Percentiles rank a stretch among this genome's conserved stretches.
phyloP scores from a whole-genome alignment of 2,797 vertebrate genomes.

The Amazona ochrocephala region DNA sequence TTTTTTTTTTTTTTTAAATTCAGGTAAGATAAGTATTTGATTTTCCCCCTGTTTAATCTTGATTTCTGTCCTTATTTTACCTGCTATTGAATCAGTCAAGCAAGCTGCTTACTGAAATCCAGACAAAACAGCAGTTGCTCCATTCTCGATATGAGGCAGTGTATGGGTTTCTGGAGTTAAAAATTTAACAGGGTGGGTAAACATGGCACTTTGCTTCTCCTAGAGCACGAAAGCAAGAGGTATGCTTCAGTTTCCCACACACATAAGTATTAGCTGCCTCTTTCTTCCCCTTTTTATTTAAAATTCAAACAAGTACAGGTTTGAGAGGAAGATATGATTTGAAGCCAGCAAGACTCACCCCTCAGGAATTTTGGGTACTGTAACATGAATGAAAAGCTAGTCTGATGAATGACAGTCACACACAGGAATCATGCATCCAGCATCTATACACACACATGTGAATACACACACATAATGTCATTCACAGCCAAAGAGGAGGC shows the following conservation, averaged over 20 bases:
- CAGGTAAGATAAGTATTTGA: neutral
- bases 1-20: neutral
- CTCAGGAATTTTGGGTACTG: neutral
- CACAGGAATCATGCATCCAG: neutral
- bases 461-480: neutral
- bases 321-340: neutral
- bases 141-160: neutral
- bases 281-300: neutral
- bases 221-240: neutral
- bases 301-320: neutral
- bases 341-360: neutral
- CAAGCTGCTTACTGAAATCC: neutral
- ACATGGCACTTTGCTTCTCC: neutral
- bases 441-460: rapidly evolving
- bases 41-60: neutral
- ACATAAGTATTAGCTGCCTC: neutral
- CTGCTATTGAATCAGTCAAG: neutral
- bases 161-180: neutral
- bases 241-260: neutral
- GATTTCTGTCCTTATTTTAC: neutral
- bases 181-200: neutral
- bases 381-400: neutral
- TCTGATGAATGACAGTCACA: neutral
- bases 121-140: neutral
- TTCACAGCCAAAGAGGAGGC: neutral